Evolutionary conservation across 37 sponge, comb jelly and placozoan genomes (phyloP), one percentile per base, ranked within the genome.

Genomic region (Eunapius fragilis): DNA sequence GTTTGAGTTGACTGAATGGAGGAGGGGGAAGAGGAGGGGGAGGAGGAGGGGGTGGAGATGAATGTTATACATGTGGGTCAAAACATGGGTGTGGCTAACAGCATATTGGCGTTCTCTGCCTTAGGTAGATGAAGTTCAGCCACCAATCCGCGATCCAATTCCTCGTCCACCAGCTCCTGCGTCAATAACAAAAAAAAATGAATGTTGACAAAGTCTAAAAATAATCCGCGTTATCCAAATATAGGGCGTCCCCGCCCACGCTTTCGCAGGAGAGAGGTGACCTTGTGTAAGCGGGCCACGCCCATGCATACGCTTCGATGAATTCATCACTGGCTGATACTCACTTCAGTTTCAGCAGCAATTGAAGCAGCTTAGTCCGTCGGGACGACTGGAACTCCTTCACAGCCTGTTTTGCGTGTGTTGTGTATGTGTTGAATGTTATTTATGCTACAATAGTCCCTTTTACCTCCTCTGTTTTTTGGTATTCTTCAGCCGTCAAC

Each of bases 111-210:
- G 82, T 88, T n/a, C 95, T 75, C 30, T 82, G 82, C 3, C 86
- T 26, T 3, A 94, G 84, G 31, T 94, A 94, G 30, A 94, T 87
- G 58, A 76, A 91, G n/a, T 94, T 91, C 0, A 85, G 10, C 95
- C 95, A 94, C 87, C 89, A 88, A 0, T 88, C 80, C 2, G 82
- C 49, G 14, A 88, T 37, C 95, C 95, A 94, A 73, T 94, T 94
- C 27, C 95, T 37, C 78, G 49, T 70, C 6, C 72, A 68, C 78
- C 81, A 86, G 0, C 87, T 70, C 78, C 91, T 91, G 68, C 37
- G 68, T 22, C 11, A 35, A 0, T 70, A 0, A 35, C 17, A 33
- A 25, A 24, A 31, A 48, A 49, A 27, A 23, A 69, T 33, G 69
- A n/a, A 37, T 37, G 13, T 28, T 41, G 6, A 41, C 3, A 3